These are phyloP conservation scores for Zootermopsis nevadensis DNA, from an alignment of 2,888 invertebrate species.

Conservation along the genomic window DNA sequence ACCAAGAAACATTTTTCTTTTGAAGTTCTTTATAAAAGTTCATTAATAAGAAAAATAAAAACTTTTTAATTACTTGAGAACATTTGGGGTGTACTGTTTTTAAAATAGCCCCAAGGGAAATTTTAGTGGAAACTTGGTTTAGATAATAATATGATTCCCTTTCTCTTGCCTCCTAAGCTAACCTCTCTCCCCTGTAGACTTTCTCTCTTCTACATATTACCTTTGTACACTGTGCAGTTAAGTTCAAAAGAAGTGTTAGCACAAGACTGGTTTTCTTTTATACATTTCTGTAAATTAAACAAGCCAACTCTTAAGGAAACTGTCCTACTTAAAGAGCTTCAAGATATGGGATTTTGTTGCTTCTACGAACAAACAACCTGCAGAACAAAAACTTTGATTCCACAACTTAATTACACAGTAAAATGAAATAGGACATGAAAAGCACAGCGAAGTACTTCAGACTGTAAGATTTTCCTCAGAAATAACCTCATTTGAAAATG, in stretches of 20 bases:
- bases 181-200: background rate
- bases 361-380: background rate
- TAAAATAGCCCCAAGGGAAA: slow-evolving; percentile 41
- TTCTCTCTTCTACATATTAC: slow-evolving; percentile 40
- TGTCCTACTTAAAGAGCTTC: slow-evolving; percentile 11
- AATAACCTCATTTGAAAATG: too few species aligned
- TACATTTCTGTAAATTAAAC: slow-evolving; percentile 32
- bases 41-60: slow-evolving; percentile 46
- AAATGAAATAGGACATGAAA: background rate
- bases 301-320: slow-evolving; percentile 28
- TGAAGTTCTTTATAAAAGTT: slow-evolving; percentile 45
- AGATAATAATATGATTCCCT: slow-evolving; percentile 41
- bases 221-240: slow-evolving; percentile 36
- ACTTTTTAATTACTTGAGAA: slow-evolving; percentile 48
- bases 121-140: slow-evolving; percentile 42
- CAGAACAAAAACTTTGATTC: slow-evolving; percentile 2
- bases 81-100: slow-evolving; percentile 47
- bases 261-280: slow-evolving; percentile 16
- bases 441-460: too few species aligned
- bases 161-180: background rate
- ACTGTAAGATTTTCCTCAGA: too few species aligned
- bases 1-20: slow-evolving; percentile 44
- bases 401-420: slow-evolving; percentile 1
- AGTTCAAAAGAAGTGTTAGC: slow-evolving; percentile 40
- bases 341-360: slow-evolving; percentile 20